These are phyloP conservation scores for Sarcophilus harrisii DNA, from an alignment of 2,797 vertebrate species.

Conservation along the genomic window DNA sequence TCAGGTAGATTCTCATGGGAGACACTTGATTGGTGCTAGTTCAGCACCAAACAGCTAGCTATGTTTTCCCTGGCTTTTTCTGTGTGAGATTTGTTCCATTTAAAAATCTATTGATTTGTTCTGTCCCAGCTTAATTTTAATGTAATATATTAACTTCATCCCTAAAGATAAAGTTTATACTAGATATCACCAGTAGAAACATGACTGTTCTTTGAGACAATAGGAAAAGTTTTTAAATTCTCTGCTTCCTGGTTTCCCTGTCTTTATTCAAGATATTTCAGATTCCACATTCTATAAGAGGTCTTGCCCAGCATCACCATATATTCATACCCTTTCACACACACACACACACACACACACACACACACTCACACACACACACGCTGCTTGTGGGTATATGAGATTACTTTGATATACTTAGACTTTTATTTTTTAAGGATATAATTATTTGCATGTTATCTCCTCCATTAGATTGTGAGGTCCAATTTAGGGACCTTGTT, in stretches of 20 bases:
- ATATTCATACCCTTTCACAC: neutral
- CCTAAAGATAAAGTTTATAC: constrained; percentile 48
- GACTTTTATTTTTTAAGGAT: neutral
- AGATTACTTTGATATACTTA: neutral
- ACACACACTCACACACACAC: neutral
- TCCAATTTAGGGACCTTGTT: neutral
- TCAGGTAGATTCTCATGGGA: neutral
- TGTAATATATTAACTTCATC: constrained; percentile 67
- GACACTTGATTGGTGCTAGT: neutral
- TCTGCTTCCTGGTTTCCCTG: neutral
- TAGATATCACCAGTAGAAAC: constrained; percentile 55
- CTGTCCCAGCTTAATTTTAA: neutral
- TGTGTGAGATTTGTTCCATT: neutral
- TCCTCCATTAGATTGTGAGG: neutral
- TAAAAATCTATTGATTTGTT: neutral
- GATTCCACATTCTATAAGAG: neutral
- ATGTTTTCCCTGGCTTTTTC: neutral
- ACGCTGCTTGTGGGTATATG: neutral
- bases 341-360: neutral
- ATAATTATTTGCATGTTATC: neutral
- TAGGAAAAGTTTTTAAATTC: constrained; percentile 29
- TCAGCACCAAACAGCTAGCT: neutral
- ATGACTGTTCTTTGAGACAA: constrained; percentile 62
- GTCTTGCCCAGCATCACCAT: neutral
- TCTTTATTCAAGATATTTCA: neutral